Evolutionary conservation across 2,797 vertebrate species (phyloP).

Genomic region (Manis crassicaudata): DNA sequence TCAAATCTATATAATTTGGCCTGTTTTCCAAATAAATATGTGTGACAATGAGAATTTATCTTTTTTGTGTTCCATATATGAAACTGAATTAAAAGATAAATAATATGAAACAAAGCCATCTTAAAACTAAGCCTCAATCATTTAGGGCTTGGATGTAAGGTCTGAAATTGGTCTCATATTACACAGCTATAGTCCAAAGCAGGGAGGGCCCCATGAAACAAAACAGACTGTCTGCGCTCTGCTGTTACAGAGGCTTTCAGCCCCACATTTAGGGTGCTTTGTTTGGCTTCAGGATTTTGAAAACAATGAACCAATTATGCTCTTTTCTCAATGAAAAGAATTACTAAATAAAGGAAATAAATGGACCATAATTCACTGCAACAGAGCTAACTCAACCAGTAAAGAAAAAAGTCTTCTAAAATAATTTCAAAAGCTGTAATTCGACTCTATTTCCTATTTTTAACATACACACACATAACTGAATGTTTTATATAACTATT

Average conservation of each 20-base stretch:
- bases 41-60: background rate
- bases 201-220: background rate
- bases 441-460: background rate
- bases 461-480: background rate
- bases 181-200: background rate
- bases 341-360: constrained; percentile 9
- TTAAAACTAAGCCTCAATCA: background rate
- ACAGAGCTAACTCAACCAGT: background rate
- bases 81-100: constrained; percentile 22
- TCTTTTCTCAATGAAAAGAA: constrained; percentile 52
- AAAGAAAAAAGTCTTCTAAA: constrained; percentile 19
- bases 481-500: background rate
- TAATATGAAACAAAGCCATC: background rate
- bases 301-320: background rate
- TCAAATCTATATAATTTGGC: background rate
- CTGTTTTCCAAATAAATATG: background rate
- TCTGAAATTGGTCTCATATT: background rate
- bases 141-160: background rate
- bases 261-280: no score
- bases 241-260: background rate
- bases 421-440: background rate
- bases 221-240: background rate
- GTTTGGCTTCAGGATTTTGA: constrained; percentile 14
- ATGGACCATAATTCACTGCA: background rate
- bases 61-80: background rate